Evolutionary conservation across 1,140 invertebrate species (phyloP), one percentile per base, ranked within the genome.

Genomic region (Mercenaria mercenaria): DNA sequence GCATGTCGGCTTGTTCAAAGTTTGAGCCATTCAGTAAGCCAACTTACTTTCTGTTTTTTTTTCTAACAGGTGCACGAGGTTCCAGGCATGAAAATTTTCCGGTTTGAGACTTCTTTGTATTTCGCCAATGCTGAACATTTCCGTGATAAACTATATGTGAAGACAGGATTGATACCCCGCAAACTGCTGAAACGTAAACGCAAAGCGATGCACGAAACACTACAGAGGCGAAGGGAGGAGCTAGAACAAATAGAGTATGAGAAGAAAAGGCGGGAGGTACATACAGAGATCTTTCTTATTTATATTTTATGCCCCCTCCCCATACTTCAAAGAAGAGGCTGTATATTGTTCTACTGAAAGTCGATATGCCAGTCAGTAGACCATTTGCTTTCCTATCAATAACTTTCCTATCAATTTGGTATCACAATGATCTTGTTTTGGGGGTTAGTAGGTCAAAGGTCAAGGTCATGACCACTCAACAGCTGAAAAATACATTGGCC

Each of bases 51-150:
- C 13, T 56, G 18, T 47, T 47, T 47, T 18, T 10, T 67, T 67
- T 34, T 10, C 32, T 18, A 13, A 23, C 91, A 96, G 96, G 94
- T 95, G 29, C 88, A 94, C 77, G 93, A 95, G 56, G 92, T 96
- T 23, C 90, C 93, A 34, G 95, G 95, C 1, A 95, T 96, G 74
- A 96, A 96, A 85, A 96, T 96, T 34, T 96, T 96, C 81, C 90
- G 95, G 13, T 96, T 95, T 84, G 95, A 96, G 67, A 91, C 94
- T 11, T 94, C 95, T 2, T 92, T 96, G 18, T 95, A 96, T 80
- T 96, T 95, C 93, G 96, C 95, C 29, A 96, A 96, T 91, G 92
- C 93, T 37, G 95, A 96, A 69, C 92, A 96, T 64, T 96, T 96
- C 92, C 77, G 92, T 32, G 92, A 94, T 72, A 91, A 91, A 43